Conservation (phyloP, 1,140 invertebrate genomes). For the Andrena cerasifolii region DNA sequence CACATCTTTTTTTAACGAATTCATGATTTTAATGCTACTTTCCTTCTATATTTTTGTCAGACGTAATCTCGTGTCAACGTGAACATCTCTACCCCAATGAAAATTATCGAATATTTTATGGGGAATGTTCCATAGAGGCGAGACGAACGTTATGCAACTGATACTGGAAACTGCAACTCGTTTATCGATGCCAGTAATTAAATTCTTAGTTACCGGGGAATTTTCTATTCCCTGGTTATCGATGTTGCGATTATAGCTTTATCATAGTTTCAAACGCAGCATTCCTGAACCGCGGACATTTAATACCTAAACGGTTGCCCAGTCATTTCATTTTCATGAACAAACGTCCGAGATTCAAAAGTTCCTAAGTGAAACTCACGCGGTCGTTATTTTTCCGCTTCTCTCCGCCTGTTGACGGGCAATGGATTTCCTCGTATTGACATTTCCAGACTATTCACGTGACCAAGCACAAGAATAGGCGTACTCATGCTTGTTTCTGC, state of each 20-base stretch:
- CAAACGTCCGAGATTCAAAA: slow-evolving; percentile 10
- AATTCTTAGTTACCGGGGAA: neutral
- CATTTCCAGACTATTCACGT: slow-evolving; percentile 57
- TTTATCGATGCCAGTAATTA: neutral
- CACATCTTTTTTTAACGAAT: too few species aligned
- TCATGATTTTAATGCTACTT: too few species aligned
- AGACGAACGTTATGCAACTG: neutral
- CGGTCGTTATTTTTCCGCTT: slow-evolving; percentile 26
- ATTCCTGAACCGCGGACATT: neutral
- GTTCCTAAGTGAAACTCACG: slow-evolving; percentile 19
- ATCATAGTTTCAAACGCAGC: neutral
- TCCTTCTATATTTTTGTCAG: too few species aligned
- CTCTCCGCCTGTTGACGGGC: slow-evolving; percentile 22
- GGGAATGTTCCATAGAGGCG: too few species aligned
- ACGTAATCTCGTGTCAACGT: too few species aligned
- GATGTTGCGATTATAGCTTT: neutral
- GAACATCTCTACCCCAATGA: too few species aligned
- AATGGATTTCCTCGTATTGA: slow-evolving; percentile 63
- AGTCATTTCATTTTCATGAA: slow-evolving; percentile 9
- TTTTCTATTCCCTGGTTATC: neutral
- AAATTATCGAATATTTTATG: neutral
- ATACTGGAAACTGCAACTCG: neutral
- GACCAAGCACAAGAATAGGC: slow-evolving; percentile 34
- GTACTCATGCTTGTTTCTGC: slow-evolving; percentile 34
- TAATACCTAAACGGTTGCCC: neutral